Evolutionary conservation across 2,113 vertebrate genomes (phyloP).

Genomic region (Spea bombifrons): DNA sequence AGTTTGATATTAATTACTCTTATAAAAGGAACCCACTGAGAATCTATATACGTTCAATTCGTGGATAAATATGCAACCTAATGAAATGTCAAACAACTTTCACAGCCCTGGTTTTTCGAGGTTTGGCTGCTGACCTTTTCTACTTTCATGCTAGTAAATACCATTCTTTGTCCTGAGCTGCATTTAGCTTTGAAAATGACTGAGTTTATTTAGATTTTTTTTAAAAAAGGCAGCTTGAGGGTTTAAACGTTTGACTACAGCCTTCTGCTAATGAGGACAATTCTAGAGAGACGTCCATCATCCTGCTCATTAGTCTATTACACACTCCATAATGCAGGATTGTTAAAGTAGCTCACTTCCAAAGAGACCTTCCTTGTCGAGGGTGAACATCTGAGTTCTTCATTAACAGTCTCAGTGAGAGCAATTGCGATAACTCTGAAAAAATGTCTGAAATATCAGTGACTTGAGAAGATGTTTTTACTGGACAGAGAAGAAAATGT

Average conservation of each 20-base stretch:
- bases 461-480: constrained; percentile 37
- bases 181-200: neutral
- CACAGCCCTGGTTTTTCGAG: neutral
- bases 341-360: constrained; percentile 27
- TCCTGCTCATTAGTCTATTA: constrained; percentile 3
- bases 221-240: neutral
- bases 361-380: constrained; percentile 49
- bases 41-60: neutral
- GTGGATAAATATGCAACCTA: neutral
- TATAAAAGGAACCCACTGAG: neutral
- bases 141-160: neutral
- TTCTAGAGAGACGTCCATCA: neutral
- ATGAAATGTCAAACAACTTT: neutral
- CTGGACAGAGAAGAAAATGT: constrained; percentile 19
- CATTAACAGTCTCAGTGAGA: constrained; percentile 33
- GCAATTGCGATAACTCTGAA: constrained; percentile 45
- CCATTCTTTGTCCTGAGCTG: neutral
- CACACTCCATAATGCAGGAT: constrained; percentile 31
- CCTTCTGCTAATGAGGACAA: constrained; percentile 4
- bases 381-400: constrained; percentile 52
- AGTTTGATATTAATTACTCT: neutral
- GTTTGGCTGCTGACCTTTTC: neutral
- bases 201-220: neutral
- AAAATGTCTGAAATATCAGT: constrained; percentile 44
- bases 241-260: neutral